phyloP scores from a whole-genome alignment of 2,113 vertebrate species.

The Lagopus leucura region DNA sequence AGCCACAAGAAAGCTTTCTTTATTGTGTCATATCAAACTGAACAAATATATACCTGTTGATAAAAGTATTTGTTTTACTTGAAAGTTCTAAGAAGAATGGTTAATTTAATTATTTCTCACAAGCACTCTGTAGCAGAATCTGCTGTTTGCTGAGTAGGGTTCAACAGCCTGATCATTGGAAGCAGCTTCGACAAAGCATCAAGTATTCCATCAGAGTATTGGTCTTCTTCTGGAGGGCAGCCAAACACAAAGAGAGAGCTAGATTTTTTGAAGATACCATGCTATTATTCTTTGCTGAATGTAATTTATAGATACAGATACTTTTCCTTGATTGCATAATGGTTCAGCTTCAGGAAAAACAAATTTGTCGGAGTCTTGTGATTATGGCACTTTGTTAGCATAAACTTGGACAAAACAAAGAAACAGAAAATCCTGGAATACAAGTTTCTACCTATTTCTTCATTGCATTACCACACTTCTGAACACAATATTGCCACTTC shows the following conservation, averaged over 20 bases:
- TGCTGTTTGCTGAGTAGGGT: neutral
- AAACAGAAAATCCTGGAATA: neutral
- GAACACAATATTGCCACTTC: neutral
- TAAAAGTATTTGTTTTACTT: neutral
- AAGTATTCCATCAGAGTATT: neutral
- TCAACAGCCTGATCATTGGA: neutral
- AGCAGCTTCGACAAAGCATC: neutral
- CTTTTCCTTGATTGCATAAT: neutral
- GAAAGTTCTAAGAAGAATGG: neutral
- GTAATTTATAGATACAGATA: neutral
- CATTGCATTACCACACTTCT: neutral
- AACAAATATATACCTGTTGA: neutral
- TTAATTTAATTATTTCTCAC: neutral
- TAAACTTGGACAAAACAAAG: neutral
- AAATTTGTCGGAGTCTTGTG: neutral
- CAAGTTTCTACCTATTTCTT: neutral
- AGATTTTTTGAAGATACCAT: neutral
- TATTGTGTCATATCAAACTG: neutral
- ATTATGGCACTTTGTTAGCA: neutral
- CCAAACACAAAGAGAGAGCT: accelerated
- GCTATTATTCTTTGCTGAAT: neutral
- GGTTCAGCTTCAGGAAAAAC: neutral
- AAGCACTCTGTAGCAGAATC: neutral
- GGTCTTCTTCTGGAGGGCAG: neutral
- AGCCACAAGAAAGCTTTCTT: neutral